Evolutionary conservation across 2,797 vertebrate genomes (phyloP).

Genomic region (Enteromius radiatus): DNA sequence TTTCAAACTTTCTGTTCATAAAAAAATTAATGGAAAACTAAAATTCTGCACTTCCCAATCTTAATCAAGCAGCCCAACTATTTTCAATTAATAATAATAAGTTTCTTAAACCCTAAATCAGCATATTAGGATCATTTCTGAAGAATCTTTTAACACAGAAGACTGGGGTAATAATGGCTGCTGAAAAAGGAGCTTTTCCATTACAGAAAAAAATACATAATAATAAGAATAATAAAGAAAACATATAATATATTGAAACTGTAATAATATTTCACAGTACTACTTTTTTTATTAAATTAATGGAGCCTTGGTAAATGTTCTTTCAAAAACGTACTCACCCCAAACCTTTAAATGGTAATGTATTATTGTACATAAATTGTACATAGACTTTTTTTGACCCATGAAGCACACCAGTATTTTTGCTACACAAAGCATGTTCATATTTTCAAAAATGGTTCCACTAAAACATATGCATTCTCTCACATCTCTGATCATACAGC

Average conservation of each 20-base stretch:
- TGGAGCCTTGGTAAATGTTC: background rate
- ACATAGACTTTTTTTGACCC: background rate
- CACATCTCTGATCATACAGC: conserved; percentile 28
- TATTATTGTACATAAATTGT: background rate
- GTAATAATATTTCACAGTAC: background rate
- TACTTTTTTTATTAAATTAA: background rate
- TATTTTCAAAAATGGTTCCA: background rate
- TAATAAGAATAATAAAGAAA: no score
- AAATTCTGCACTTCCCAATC: background rate
- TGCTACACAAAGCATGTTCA: background rate
- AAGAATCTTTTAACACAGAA: background rate
- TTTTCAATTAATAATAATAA: background rate
- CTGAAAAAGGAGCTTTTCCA: background rate
- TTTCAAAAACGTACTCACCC: background rate
- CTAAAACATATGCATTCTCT: background rate
- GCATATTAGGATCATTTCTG: background rate
- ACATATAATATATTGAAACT: background rate
- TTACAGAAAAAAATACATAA: conserved; percentile 4
- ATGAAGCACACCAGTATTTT: background rate
- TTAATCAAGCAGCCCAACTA: background rate
- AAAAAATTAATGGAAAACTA: background rate
- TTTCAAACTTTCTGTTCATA: background rate
- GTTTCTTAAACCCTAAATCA: background rate
- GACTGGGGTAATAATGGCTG: background rate
- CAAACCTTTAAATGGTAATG: no score